These are phyloP conservation scores for Cylas formicarius DNA, from an alignment of 1,140 invertebrate genomes.

Conservation along the genomic window DNA sequence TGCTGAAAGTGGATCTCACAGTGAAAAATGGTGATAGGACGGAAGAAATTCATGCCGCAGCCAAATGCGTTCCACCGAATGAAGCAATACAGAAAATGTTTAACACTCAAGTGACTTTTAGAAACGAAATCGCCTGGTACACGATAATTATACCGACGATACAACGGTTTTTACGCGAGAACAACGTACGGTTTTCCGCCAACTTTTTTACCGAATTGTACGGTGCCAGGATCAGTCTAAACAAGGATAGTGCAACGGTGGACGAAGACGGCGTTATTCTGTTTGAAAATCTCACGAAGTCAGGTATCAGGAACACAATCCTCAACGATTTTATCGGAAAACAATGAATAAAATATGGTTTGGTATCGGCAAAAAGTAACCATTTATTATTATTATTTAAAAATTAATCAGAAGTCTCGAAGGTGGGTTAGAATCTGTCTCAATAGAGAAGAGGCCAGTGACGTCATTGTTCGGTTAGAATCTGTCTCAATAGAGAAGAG, in stretches of 20 bases:
- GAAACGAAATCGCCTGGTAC: constrained; percentile 12
- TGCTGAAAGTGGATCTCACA: constrained; percentile 8
- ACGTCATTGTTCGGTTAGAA: too few relatives aligned
- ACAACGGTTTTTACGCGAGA: constrained; percentile 1
- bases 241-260: neutral
- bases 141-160: constrained; percentile 6
- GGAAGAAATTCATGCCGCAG: constrained; percentile 6
- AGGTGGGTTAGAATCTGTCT: too few relatives aligned
- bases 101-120: neutral
- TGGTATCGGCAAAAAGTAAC: too few relatives aligned
- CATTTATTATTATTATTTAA: too few relatives aligned
- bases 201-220: constrained; percentile 11
- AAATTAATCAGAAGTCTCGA: too few relatives aligned
- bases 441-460: too few relatives aligned
- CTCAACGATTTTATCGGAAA: too few relatives aligned
- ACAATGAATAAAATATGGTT: too few relatives aligned
- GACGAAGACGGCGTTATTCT: constrained; percentile 14
- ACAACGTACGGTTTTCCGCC: neutral
- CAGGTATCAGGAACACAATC: too few relatives aligned
- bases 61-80: constrained; percentile 7
- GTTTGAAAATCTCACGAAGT: constrained; percentile 13
- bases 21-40: neutral
- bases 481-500: too few relatives aligned
- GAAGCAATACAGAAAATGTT: constrained; percentile 6
- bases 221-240: constrained; percentile 10